Conservation (phyloP, 2,888 invertebrate species). For the Patella pellucida region DNA sequence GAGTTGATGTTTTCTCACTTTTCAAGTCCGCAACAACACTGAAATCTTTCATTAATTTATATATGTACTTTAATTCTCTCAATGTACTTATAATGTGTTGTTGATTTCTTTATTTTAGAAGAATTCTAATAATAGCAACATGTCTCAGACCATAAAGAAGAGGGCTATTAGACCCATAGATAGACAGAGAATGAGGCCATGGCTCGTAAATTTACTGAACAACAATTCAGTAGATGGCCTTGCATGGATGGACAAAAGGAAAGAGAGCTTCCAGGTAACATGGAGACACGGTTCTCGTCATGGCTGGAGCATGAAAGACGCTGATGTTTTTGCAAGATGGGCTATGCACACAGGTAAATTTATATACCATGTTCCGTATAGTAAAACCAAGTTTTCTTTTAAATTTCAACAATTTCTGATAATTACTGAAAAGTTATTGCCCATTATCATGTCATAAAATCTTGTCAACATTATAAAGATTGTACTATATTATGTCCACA, state of each 20-base stretch:
- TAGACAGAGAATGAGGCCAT: conserved; percentile 61
- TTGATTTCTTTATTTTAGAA: too few species aligned
- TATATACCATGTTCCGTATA: not conserved
- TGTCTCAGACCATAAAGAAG: conserved; percentile 3
- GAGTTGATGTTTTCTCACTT: not conserved
- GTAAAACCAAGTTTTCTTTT: not conserved
- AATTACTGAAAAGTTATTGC: too few species aligned
- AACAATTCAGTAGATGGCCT: conserved; percentile 46
- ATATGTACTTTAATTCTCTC: too few species aligned
- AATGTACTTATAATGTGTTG: too few species aligned
- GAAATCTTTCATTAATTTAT: not conserved
- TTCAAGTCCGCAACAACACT: not conserved
- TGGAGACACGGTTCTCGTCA: conserved; percentile 67
- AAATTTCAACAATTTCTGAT: not conserved
- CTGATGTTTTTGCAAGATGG: conserved; percentile 61
- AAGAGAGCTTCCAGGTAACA: conserved; percentile 55
- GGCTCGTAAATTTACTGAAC: conserved; percentile 58
- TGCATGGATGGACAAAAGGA: conserved; percentile 50
- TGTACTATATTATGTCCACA: too few species aligned
- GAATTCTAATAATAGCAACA: not conserved
- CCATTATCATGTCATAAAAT: too few species aligned
- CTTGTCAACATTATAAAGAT: too few species aligned
- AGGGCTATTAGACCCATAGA: conserved; percentile 57
- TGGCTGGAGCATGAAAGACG: conserved; percentile 59
- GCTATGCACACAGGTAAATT: conserved; percentile 62